Evolutionary conservation across 2,797 vertebrate genomes (phyloP).

Genomic region (Salmo trutta): DNA sequence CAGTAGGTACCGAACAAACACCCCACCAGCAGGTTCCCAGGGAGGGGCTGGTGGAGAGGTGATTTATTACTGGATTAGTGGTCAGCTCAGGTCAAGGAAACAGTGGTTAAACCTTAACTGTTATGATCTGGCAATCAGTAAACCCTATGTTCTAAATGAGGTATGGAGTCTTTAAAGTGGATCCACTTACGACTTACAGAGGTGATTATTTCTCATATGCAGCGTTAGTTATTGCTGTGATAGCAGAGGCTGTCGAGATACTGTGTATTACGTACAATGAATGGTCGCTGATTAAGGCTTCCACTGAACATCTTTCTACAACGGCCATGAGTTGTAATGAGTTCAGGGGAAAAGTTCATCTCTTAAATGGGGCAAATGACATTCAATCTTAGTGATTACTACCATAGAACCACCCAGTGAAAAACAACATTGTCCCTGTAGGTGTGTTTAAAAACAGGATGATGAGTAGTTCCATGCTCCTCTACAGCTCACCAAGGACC

Average conservation of each 20-base stretch:
- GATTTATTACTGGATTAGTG: background rate
- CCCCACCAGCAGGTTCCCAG: background rate
- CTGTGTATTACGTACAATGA: background rate
- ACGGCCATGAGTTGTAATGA: background rate
- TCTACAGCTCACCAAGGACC: slow-evolving; percentile 51
- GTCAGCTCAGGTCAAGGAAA: slow-evolving; percentile 9
- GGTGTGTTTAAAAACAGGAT: slow-evolving; percentile 22
- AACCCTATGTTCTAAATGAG: background rate
- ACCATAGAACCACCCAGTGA: background rate
- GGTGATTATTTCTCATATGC: background rate
- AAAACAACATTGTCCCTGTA: slow-evolving; percentile 16
- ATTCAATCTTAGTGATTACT: background rate
- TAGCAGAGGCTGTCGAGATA: background rate
- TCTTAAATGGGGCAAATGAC: background rate
- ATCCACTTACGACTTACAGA: background rate
- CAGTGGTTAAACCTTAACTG: too few species aligned
- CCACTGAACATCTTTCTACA: background rate
- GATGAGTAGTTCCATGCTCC: slow-evolving; percentile 19
- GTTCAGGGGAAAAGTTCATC: background rate
- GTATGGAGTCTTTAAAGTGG: background rate
- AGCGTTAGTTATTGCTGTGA: background rate
- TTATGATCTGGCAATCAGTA: background rate
- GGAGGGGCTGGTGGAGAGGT: background rate
- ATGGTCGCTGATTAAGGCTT: background rate
- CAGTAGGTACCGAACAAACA: background rate